Evolutionary conservation across 2,888 invertebrate genomes (phyloP), one percentile per base, ranked within the genome.

Genomic region (Iselma pallidipennis): DNA sequence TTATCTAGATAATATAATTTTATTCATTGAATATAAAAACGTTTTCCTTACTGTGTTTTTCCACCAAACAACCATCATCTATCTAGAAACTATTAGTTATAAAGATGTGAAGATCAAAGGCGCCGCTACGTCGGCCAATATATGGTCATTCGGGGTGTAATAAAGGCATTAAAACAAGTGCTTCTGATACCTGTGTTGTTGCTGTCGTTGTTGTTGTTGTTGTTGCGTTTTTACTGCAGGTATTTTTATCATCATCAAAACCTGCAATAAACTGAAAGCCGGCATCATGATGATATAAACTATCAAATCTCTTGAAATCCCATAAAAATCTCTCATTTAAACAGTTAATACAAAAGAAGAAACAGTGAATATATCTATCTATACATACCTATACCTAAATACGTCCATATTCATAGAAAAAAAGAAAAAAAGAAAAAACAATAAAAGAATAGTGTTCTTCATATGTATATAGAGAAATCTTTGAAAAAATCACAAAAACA

Each of bases 111-210:
- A 63, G 66, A 66, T 66, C 66, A 66, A 66, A 66, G 60, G 33
- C n/a, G 57, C 62, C 65, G 62, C 58, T 16, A 19, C 31, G 33
- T 25, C 62, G 49, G 33, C 26, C 58, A 55, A 45, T 59, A 55
- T 62, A 28, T 23, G 31, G 55, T 53, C 55, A 45, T 61, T 66
- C 59, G 51, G 58, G 63, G 68, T 66, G 75, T 73, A 76, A 78
- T 79, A 79, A 79, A 79, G 79, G 75, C 77, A 78, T 79, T 78
- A 79, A 79, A 76, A 75, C 76, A 76, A 77, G 78, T 78, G 78
- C 79, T 79, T 76, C 79, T 78, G 78, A 77, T 76, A 74, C 73
- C 74, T 71, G 71, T 60, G 51, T 55, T 60, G 57, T 63, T 59
- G 48, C 59, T 63, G 57, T 45, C 23, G 21, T 65, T 42, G 23